A percentile compares a stretch with the other conserved stretches of the same genome.
phyloP scores from a whole-genome alignment of 2,113 vertebrate genomes.

The Elachura formosa region DNA sequence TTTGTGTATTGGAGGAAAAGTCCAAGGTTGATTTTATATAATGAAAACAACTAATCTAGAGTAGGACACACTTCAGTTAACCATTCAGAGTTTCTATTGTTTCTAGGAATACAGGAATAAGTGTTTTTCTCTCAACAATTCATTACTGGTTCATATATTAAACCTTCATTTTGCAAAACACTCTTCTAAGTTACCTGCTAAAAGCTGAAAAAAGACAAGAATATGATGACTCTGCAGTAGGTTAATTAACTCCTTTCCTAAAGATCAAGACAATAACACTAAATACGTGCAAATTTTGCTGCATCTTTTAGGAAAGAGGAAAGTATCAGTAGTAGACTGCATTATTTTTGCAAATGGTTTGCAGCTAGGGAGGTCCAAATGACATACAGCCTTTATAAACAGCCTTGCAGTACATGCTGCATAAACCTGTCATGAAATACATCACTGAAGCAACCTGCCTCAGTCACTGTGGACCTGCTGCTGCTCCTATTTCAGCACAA shows the following conservation, averaged over 20 bases:
- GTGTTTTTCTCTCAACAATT: background rate
- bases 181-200: background rate
- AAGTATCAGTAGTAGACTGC: background rate
- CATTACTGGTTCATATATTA: background rate
- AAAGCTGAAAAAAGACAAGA: background rate
- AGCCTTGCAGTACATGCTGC: background rate
- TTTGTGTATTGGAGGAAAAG: rapidly evolving
- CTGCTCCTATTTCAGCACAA: background rate
- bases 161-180: background rate
- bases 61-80: background rate
- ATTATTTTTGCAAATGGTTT: background rate
- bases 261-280: background rate
- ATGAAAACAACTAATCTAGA: background rate
- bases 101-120: background rate
- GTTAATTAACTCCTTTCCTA: background rate
- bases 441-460: background rate
- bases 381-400: rapidly evolving
- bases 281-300: background rate
- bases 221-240: background rate
- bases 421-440: background rate
- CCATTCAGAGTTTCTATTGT: background rate
- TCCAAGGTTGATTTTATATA: background rate
- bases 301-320: background rate
- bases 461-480: background rate
- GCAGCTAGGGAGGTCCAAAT: background rate